Conservation (phyloP, 2,797 vertebrate genomes). For the Oreortyx pictus region DNA sequence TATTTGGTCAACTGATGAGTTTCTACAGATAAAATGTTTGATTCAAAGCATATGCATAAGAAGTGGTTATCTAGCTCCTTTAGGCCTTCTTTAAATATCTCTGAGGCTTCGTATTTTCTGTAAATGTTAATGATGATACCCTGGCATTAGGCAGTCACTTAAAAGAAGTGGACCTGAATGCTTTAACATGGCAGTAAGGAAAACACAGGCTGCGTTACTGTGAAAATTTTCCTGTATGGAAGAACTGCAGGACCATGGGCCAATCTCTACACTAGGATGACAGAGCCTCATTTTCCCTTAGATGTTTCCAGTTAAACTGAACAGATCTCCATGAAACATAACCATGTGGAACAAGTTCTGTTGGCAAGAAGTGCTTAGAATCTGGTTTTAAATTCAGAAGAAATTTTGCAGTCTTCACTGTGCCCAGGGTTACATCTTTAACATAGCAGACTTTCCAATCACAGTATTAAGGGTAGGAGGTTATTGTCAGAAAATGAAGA, state of each 20-base stretch:
- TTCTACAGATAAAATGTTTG: neutral
- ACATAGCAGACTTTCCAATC: neutral
- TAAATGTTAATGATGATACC: neutral
- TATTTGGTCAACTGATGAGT: neutral
- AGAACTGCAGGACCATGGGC: neutral
- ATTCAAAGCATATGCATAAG: neutral
- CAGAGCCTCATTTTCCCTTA: neutral
- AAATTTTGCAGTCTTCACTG: neutral
- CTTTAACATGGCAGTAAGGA: neutral
- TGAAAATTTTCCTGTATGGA: neutral
- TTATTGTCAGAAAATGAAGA: neutral
- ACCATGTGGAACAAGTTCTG: neutral
- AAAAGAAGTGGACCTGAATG: neutral
- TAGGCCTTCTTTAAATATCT: neutral
- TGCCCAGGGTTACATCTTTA: neutral
- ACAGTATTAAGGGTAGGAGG: neutral
- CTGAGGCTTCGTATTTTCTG: neutral
- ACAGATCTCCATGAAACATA: neutral
- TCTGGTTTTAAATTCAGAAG: neutral
- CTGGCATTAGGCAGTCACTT: neutral
- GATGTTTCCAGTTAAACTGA: neutral
- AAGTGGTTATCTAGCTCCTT: neutral
- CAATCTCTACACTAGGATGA: neutral
- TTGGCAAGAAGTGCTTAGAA: neutral
- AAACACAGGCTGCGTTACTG: neutral